These are phyloP conservation scores for Micromussa lordhowensis DNA, from an alignment of 92 coral and sea anemone genomes.

Conservation along the genomic window DNA sequence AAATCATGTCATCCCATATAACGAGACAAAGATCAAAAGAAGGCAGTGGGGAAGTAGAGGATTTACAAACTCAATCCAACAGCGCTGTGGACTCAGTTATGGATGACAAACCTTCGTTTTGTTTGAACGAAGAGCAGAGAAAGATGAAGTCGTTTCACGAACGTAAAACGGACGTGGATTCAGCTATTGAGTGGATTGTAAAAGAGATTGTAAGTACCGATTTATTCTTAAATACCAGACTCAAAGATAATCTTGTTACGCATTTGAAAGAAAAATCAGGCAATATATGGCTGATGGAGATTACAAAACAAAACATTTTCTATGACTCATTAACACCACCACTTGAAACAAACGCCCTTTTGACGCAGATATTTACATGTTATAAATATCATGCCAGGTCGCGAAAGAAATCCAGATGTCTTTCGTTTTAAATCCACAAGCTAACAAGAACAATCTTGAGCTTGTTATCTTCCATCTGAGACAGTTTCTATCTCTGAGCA, in stretches of 20 bases:
- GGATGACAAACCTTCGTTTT: conserved; percentile 46
- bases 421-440: background rate
- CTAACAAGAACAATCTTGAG: background rate
- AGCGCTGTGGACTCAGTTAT: background rate
- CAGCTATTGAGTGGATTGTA: conserved; percentile 68
- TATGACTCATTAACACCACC: background rate
- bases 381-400: background rate
- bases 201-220: conserved; percentile 64
- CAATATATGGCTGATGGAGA: background rate
- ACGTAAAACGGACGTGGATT: conserved; percentile 58
- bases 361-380: background rate
- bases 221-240: background rate
- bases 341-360: conserved; percentile 17
- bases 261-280: background rate
- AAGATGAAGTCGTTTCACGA: conserved; percentile 50
- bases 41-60: background rate
- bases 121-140: conserved; percentile 60
- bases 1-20: conserved; percentile 12
- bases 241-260: conserved; percentile 1
- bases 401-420: background rate
- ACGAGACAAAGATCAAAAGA: conserved; percentile 2
- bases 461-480: background rate
- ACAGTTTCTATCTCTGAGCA: background rate
- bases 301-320: background rate
- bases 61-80: background rate